Conservation (phyloP, 1,140 invertebrate genomes). For the Phocides pigmalion region DNA sequence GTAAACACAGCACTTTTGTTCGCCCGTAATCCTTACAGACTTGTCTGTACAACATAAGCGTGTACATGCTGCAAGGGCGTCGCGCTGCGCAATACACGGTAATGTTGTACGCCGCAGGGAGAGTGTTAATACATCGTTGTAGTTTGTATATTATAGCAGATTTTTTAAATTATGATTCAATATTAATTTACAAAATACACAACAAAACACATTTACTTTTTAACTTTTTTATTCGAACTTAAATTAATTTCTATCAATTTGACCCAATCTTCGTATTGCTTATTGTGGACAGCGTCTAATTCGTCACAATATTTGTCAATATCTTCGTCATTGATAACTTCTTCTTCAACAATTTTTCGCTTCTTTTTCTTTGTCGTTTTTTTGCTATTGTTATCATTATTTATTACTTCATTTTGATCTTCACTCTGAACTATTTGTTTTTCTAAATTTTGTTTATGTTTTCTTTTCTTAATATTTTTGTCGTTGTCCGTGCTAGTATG, state of each 20-base stretch:
- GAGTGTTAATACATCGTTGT: too few relatives aligned
- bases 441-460: not conserved
- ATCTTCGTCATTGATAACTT: slow-evolving; percentile 67
- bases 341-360: slow-evolving; percentile 45
- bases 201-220: slow-evolving; percentile 15
- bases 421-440: slow-evolving; percentile 24
- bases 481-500: too few relatives aligned
- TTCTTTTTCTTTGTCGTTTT: slow-evolving; percentile 31
- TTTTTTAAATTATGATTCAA: too few relatives aligned
- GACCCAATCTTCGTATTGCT: slow-evolving; percentile 72
- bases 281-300: slow-evolving; percentile 67
- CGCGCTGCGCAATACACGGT: too few relatives aligned
- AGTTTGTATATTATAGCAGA: too few relatives aligned
- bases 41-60: too few relatives aligned
- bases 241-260: slow-evolving; percentile 70
- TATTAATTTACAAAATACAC: not conserved
- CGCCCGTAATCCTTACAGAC: too few relatives aligned
- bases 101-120: too few relatives aligned
- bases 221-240: slow-evolving; percentile 55
- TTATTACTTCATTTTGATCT: slow-evolving; percentile 27
- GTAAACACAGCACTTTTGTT: too few relatives aligned
- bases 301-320: slow-evolving; percentile 76
- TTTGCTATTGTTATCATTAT: slow-evolving; percentile 17
- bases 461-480: not conserved
- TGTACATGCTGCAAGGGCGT: too few relatives aligned